phyloP scores from a whole-genome alignment of 2,113 vertebrate species.

The Sphyrna mokarran region DNA sequence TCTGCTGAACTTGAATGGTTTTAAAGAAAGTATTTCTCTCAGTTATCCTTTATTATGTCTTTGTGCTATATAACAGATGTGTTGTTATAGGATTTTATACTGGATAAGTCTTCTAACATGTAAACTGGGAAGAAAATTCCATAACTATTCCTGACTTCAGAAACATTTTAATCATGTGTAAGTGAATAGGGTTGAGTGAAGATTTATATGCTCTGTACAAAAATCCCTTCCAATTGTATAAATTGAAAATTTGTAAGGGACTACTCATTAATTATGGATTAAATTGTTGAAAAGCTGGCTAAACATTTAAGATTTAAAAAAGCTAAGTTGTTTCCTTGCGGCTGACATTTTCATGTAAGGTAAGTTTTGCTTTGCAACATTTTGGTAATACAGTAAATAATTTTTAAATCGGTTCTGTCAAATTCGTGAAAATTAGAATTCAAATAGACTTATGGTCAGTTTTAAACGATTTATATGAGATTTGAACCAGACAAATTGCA shows the following conservation, averaged over 20 bases:
- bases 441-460: background rate
- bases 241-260: background rate
- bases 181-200: background rate
- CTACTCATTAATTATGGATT: background rate
- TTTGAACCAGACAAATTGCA: background rate
- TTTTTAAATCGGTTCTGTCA: background rate
- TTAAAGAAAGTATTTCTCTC: no score
- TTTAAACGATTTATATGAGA: background rate
- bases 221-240: background rate
- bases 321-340: no score
- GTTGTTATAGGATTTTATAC: no score
- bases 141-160: background rate
- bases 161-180: background rate
- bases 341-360: background rate
- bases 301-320: background rate
- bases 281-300: no score
- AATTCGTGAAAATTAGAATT: background rate
- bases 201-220: background rate
- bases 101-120: no score
- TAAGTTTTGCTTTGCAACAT: background rate
- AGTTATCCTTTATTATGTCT: no score
- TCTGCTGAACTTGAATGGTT: no score
- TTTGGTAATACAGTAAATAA: background rate
- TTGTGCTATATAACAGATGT: no score
- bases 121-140: background rate